Evolutionary conservation across 2,888 invertebrate species (phyloP), one percentile per base, ranked within the genome.

Genomic region (Rhamnusium bicolor): DNA sequence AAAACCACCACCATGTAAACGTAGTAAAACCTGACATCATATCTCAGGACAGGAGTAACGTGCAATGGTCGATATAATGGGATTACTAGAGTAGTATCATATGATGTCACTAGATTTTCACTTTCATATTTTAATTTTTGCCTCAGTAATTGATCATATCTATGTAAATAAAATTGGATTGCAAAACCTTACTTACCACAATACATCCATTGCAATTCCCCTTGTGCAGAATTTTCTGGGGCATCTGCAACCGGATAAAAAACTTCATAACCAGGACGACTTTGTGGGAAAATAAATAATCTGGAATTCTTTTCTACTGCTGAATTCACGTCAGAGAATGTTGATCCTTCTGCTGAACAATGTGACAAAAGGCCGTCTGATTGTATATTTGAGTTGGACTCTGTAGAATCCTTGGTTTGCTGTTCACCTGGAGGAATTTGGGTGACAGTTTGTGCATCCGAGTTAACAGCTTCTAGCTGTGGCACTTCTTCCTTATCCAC

Each of bases 201-300:
- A 3, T 58, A 16, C 7, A 19, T 18, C 32, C 58, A 40, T 24
- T 19, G 32, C 3, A 32, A 58, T 58, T 40, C 58, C 5, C 16
- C 10, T 10, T 18, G 1, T 3, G 3, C 40, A 18, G 16, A 18
- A 32, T 58, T 24, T 53, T 53, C 63, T 16, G 49, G 7, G 3
- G 12, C 24, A 32, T 53, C 19, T 18, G 32, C 7, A 16, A 51
- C 69, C 7, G 77, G 74, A 66, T 69, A 58, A 12, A 85, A 76
- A 21, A 85, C 85, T 78, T 87, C 87, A 73, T 83, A 88, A 3
- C 88, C 88, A 0, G 87, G 86, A 71, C 82, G 80, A 63, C 80
- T 79, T 71, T 84, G 83, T 0, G 87, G 87, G 72, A 88, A 88
- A n/a, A 87, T 82, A 78, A 88, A 88, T 49, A 86, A 71, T 51